Base-by-base conservation (phyloP, 2,888 invertebrate species). In the Protophormia terraenovae region DNA sequence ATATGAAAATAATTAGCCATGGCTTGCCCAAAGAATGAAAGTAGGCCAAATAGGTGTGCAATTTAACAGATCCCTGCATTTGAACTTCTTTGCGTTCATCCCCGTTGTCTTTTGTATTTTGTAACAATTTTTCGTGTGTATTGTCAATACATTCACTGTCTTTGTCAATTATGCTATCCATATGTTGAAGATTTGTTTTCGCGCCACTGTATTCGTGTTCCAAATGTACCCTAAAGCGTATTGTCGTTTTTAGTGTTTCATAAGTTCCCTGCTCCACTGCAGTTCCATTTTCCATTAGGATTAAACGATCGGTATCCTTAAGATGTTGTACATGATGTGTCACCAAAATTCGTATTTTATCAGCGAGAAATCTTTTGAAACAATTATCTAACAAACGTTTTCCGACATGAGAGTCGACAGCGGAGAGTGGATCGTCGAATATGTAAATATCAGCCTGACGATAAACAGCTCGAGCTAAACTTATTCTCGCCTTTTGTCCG, bases 341-440 rank as follows among this genome's bases (percentile, higher is more conserved):
- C 6, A 96, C 95, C 73, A 97, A 93, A 55, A 97, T 94, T 29
- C 95, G 94, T 6, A 95, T 95, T 91, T 96, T 96, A 19, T 94
- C 93, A 24, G 92, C 92, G 32, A 96, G 91, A 83, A 94, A 93
- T 12, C 93, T 93, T 8, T 93, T 92, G 29, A 96, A 94, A 88
- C 96, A 97, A 89, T 95, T 94, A 78, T 96, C 95, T 89, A 96
- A 95, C 79, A 97, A 93, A 89, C 95, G 95, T 87, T 95, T 94
- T 1, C 96, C 95, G 0, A 97, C 96, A 87, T 95, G 95, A 0
- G 96, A 94, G 90, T 97, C 97, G 0, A 97, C 96, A 0, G 96
- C 96, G 64, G 96, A 94, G 12, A 97, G 92, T 0, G 97, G 96
- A 93, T 97, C 97, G 89, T 97, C 97, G 72, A 97, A 92, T 12